A percentile compares a stretch with the other conserved stretches of the same genome.
Evolutionary conservation across 1,140 invertebrate species (phyloP).

Genomic region (Camponotus floridanus): DNA sequence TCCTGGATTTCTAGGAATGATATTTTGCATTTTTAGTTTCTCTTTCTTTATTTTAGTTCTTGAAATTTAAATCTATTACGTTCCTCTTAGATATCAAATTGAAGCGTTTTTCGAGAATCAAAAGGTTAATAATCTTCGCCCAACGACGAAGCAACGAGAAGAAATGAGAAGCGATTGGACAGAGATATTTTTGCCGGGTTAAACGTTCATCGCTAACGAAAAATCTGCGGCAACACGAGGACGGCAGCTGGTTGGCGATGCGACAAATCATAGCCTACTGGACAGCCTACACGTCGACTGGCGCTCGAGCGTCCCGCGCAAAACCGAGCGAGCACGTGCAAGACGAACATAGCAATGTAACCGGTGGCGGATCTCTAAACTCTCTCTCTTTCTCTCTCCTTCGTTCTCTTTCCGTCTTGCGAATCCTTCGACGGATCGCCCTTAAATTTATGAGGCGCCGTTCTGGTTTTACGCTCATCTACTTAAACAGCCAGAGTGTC

Average conservation of each 20-base stretch:
- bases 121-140: background rate
- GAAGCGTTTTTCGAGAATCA: background rate
- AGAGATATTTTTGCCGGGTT: conserved; percentile 67
- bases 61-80: background rate
- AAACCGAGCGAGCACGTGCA: conserved; percentile 46
- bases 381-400: background rate
- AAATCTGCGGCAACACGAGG: conserved; percentile 71
- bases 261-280: conserved; percentile 81
- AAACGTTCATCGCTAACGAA: conserved; percentile 60
- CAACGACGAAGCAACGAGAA: background rate
- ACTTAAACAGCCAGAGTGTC: conserved; percentile 25
- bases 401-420: background rate
- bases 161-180: conserved; percentile 17
- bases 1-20: background rate
- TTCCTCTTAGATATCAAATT: background rate
- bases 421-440: conserved; percentile 38
- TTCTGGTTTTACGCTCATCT: conserved; percentile 31
- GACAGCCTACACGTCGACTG: conserved; percentile 69
- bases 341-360: conserved; percentile 28
- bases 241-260: conserved; percentile 79
- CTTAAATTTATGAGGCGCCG: conserved; percentile 54
- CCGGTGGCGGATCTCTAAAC: conserved; percentile 43
- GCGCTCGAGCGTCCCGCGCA: conserved; percentile 49
- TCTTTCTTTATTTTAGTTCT: background rate
- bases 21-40: background rate